Evolutionary conservation across 2,888 invertebrate species (phyloP), one percentile per base, ranked within the genome.

Genomic region (Drosophila cognata): DNA sequence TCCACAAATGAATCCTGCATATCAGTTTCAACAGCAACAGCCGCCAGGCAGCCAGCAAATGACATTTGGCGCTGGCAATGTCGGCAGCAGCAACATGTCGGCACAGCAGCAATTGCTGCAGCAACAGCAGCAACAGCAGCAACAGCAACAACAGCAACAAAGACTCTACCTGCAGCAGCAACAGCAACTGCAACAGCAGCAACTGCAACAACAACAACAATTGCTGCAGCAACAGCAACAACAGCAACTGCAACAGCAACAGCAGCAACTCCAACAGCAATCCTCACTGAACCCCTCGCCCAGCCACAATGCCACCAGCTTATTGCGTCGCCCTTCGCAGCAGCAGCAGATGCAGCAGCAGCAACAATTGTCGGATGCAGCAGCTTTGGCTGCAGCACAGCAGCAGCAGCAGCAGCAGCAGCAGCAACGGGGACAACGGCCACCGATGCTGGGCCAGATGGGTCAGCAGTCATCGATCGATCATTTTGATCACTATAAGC

Each of bases 401-500:
- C 81, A 82, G 83, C 91, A 91, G 83, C 91, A 91, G 67, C 84
- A 81, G 58, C 84, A 80, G n/a, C 95, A 92, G 50, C 77, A 92
- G 50, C 77, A 83, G 29, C 86, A 83, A 21, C 95, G 80, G 91
- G 94, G 89, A 93, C 95, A 91, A 92, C 95, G 92, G 92, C 95
- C 94, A 72, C 95, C 94, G 74, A 92, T 93, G 91, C 79, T 93
- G 35, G 91, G 92, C 25, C 91, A 92, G 74, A 89, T 83, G 57
- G 91, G 91, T 33, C 92, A 91, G 51, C 94, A 96, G 94, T 94
- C 96, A 16, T 96, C 97, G 84, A 97, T 97, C 91, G 98, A 98
- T 93, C 97, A 97, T 91, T 97, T 98, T 92, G 98, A 98, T 93
- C 98, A 99, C 92, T 99, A 99, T 93, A 97, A 97, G 93, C 94